Conservation (phyloP, 35 echinoderm and acorn worm species). For the Hemicentrotus pulcherrimus region DNA sequence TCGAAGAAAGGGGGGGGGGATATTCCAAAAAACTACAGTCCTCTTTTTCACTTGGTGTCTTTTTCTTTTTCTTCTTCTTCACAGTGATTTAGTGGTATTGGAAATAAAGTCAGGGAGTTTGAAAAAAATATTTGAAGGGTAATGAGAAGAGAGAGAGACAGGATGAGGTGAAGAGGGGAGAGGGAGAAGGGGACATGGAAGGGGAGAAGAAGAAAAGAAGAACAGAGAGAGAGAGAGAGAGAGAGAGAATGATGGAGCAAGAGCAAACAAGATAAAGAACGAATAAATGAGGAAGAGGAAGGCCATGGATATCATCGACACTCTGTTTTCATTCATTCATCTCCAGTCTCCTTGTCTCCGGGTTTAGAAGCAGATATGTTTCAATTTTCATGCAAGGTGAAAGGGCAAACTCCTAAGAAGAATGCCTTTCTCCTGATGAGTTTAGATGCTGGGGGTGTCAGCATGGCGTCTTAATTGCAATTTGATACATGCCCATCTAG, state of each 20-base stretch:
- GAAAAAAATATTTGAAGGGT: background rate
- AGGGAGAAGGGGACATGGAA: background rate
- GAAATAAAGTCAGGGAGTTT: background rate
- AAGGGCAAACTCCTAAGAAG: background rate
- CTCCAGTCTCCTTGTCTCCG: background rate
- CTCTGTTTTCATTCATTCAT: background rate
- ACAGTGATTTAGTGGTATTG: background rate
- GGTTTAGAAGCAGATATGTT: background rate
- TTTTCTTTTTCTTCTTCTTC: too few relatives aligned
- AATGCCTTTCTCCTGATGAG: background rate
- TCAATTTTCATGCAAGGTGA: background rate
- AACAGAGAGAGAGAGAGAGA: background rate
- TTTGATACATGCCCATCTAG: background rate
- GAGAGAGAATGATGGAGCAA: background rate
- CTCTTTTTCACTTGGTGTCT: background rate
- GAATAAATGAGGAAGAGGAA: background rate
- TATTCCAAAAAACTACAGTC: background rate
- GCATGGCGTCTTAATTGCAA: constrained; percentile 9
- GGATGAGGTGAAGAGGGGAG: background rate
- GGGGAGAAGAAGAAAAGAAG: background rate
- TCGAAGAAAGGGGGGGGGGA: background rate
- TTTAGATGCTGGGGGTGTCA: background rate
- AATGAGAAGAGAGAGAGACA: background rate
- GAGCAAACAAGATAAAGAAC: background rate
- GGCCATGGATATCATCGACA: background rate